phyloP scores from a whole-genome alignment of 2,113 vertebrate species.

The Ammospiza nelsoni region DNA sequence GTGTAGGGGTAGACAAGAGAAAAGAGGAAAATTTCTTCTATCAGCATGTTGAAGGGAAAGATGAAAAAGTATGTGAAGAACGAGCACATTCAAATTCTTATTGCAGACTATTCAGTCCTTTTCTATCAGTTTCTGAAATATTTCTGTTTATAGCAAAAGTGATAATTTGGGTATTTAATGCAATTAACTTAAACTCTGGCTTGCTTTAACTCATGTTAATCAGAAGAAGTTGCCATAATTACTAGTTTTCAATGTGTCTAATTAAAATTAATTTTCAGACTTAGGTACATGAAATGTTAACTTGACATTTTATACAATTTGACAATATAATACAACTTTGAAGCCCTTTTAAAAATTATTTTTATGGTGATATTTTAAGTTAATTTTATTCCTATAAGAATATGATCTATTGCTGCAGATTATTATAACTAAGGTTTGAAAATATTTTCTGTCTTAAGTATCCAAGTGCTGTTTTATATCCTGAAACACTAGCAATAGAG shows the following conservation, averaged over 20 bases:
- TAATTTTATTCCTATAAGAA: background rate
- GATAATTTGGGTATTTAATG: background rate
- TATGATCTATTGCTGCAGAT: background rate
- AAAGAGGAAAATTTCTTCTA: background rate
- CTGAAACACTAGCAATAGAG: background rate
- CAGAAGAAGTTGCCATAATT: background rate
- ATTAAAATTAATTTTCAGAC: background rate
- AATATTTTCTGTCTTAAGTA: background rate
- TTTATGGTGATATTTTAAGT: background rate
- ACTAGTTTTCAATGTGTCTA: background rate
- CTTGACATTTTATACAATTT: background rate
- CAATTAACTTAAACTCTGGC: background rate
- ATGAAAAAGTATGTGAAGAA: background rate
- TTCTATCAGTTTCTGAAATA: background rate
- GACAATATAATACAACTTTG: background rate
- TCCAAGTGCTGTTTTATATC: background rate
- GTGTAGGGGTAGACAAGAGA: background rate
- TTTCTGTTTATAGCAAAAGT: background rate
- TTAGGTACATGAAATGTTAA: background rate
- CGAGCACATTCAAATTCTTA: background rate
- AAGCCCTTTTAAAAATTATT: background rate
- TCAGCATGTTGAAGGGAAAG: background rate
- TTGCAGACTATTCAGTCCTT: background rate
- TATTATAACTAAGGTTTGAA: background rate
- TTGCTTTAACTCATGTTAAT: constrained; percentile 8